phyloP scores from a whole-genome alignment of 2,888 invertebrate species.

The Lepidochrysops patricia region DNA sequence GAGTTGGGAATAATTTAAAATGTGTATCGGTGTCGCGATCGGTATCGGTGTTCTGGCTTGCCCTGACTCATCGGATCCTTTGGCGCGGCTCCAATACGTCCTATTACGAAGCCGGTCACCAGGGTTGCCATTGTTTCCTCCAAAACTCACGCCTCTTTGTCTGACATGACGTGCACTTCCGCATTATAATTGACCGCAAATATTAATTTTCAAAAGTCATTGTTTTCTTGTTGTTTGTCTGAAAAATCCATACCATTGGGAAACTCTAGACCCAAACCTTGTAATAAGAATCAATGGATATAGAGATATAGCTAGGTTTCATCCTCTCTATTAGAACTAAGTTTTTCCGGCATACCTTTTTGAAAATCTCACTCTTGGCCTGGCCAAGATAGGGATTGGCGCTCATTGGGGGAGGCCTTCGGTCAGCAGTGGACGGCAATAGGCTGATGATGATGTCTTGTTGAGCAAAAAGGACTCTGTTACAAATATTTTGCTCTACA shows the following conservation, averaged over 20 bases:
- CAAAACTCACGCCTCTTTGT: not conserved
- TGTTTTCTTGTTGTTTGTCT: too few relatives aligned
- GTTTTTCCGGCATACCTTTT: too few relatives aligned
- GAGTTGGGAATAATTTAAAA: not conserved
- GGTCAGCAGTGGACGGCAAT: too few relatives aligned
- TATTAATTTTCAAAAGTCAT: too few relatives aligned
- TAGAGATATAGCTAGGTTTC: too few relatives aligned
- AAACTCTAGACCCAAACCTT: too few relatives aligned
- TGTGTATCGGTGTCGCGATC: constrained; percentile 2
- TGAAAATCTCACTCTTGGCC: too few relatives aligned
- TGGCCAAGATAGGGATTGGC: too few relatives aligned
- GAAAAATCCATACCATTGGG: too few relatives aligned
- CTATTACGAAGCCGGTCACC: constrained; percentile 10
- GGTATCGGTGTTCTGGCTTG: constrained; percentile 17
- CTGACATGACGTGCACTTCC: not conserved
- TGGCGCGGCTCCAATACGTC: constrained; percentile 27
- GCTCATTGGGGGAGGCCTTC: too few relatives aligned
- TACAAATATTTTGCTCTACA: not conserved
- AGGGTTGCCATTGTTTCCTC: constrained; percentile 5
- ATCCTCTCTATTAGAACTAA: too few relatives aligned
- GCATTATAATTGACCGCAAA: not conserved
- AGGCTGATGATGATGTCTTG: not conserved
- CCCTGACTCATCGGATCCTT: constrained; percentile 30
- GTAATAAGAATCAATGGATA: too few relatives aligned
- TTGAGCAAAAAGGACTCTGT: not conserved